These are phyloP conservation scores for Abramis brama DNA, from an alignment of 2,113 vertebrate genomes.

Conservation along the genomic window DNA sequence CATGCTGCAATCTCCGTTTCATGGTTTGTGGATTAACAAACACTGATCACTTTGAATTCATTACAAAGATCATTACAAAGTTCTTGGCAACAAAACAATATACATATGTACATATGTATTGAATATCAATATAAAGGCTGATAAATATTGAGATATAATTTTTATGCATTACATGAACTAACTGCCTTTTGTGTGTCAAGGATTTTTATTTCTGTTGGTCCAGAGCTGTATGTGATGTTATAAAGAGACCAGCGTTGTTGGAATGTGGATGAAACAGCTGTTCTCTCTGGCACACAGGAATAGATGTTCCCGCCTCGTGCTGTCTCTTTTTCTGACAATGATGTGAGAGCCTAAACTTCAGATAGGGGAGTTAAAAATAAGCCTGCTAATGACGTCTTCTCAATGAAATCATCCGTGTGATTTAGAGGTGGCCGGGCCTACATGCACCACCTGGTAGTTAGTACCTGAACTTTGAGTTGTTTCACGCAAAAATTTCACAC, in stretches of 20 bases:
- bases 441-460: background rate
- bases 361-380: conserved; percentile 16
- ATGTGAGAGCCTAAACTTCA: conserved; percentile 35
- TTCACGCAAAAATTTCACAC: background rate
- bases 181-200: background rate
- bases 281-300: conserved; percentile 15
- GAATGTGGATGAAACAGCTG: conserved; percentile 30
- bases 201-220: background rate
- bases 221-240: background rate
- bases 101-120: background rate
- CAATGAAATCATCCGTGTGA: conserved; percentile 26
- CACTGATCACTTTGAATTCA: background rate
- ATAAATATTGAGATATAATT: background rate
- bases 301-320: conserved; percentile 21
- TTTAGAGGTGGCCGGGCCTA: background rate
- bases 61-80: background rate
- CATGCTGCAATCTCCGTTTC: background rate
- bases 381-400: conserved; percentile 32
- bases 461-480: background rate
- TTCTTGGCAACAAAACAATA: background rate
- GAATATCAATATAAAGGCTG: background rate
- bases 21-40: background rate
- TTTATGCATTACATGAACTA: too few relatives aligned
- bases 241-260: background rate
- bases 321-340: conserved; percentile 28